A percentile compares a stretch with the other conserved stretches of the same genome.
phyloP scores from a whole-genome alignment of 2,797 vertebrate genomes.

The Hybognathus amarus region DNA sequence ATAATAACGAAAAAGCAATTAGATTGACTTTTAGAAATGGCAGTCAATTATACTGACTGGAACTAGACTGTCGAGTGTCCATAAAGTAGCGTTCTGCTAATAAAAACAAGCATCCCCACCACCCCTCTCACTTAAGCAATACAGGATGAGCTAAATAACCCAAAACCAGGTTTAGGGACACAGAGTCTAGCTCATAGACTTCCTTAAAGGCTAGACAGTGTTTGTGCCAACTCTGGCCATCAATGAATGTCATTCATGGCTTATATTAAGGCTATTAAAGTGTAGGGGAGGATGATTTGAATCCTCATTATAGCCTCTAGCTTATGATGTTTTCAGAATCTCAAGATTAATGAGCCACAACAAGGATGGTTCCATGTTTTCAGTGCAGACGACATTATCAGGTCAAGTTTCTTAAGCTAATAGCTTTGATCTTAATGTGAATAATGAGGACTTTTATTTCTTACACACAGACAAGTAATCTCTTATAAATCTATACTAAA shows the following conservation, averaged over 20 bases:
- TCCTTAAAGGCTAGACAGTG: neutral
- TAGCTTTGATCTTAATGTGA: conserved; percentile 72
- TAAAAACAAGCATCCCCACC: conserved; percentile 41
- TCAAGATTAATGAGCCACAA: conserved; percentile 64
- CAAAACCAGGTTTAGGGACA: conserved; percentile 13
- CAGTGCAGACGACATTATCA: conserved; percentile 71
- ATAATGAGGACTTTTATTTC: conserved; percentile 66
- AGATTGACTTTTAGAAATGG: conserved; percentile 74
- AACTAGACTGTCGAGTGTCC: conserved; percentile 30
- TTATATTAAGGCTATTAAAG: conserved; percentile 20
- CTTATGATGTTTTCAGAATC: conserved; percentile 42
- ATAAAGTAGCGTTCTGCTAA: conserved; percentile 50
- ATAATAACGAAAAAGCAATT: conserved; percentile 75
- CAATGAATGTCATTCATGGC: conserved; percentile 11
- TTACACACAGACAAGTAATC: conserved; percentile 21
- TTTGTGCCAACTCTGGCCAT: neutral
- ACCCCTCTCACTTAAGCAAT: conserved; percentile 15
- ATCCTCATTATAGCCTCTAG: conserved; percentile 20
- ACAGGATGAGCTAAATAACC: conserved; percentile 17
- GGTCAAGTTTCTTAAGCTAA: conserved; percentile 69
- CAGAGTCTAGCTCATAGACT: neutral
- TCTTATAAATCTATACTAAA: conserved; percentile 42
- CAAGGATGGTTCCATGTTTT: conserved; percentile 69
- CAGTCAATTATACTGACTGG: conserved; percentile 70
- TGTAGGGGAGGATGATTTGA: conserved; percentile 12